Conservation (phyloP, 30 jellyfish, hydroid and myxozoan species). For the Nemopilema nomurai region DNA sequence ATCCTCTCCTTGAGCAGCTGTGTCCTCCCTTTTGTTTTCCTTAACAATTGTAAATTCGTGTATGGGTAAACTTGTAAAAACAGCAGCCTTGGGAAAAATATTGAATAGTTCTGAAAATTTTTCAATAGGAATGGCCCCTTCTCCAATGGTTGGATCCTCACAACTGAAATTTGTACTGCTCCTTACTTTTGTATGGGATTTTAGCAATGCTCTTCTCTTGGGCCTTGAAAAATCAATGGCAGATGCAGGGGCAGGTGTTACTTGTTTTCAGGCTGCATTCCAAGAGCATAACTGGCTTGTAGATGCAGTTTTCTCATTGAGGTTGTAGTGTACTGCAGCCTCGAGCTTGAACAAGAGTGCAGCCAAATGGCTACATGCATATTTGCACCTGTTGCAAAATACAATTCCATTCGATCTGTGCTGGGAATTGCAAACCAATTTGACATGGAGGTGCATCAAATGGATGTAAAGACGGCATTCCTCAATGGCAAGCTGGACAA, state of each 20-base stretch:
- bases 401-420: conserved; percentile 25
- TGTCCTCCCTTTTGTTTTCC: not conserved
- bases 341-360: conserved; percentile 37
- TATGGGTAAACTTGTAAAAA: conserved; percentile 38
- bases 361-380: conserved; percentile 48
- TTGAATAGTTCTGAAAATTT: conserved; percentile 1
- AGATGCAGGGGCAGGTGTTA: conserved; percentile 10
- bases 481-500: conserved; percentile 36
- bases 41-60: conserved; percentile 8
- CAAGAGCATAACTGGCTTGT: conserved; percentile 38
- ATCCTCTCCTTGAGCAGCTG: conserved; percentile 3
- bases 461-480: conserved; percentile 43
- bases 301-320: conserved; percentile 26
- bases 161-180: conserved; percentile 1
- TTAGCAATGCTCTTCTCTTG: not conserved
- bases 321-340: conserved; percentile 54
- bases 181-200: conserved; percentile 22
- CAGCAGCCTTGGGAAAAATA: conserved; percentile 14
- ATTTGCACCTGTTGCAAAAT: conserved; percentile 40
- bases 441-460: conserved; percentile 39
- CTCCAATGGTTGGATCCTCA: conserved; percentile 29
- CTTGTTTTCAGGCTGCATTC: conserved; percentile 20
- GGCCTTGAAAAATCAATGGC: conserved; percentile 23
- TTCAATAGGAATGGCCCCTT: conserved; percentile 14
- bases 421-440: conserved; percentile 30